Conservation (phyloP, 2,888 invertebrate species). For the Galerucella pusilla region DNA sequence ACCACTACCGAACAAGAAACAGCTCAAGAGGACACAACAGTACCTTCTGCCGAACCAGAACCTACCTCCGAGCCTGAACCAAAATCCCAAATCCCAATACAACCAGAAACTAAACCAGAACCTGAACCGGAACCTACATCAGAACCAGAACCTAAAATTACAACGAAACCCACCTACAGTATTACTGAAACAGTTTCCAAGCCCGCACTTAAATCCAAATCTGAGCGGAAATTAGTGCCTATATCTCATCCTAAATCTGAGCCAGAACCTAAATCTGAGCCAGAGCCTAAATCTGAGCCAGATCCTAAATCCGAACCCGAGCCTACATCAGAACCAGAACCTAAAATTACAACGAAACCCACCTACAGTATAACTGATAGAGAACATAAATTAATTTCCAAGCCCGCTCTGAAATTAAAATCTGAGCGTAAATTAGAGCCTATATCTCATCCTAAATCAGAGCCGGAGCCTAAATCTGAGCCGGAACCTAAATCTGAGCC, state of each 20-base stretch:
- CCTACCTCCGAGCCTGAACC: constrained; percentile 64
- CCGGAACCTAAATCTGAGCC: constrained; percentile 57
- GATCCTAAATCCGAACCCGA: constrained; percentile 58
- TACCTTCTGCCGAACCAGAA: constrained; percentile 64
- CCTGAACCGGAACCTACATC: constrained; percentile 61
- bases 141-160: constrained; percentile 64
- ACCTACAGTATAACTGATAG: neutral
- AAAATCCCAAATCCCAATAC: constrained; percentile 51
- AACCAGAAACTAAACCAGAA: constrained; percentile 56
- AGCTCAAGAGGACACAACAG: constrained; percentile 61
- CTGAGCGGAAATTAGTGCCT: constrained; percentile 65
- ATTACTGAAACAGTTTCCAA: constrained; percentile 45
- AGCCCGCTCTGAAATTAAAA: constrained; percentile 62
- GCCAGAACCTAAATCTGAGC: constrained; percentile 55
- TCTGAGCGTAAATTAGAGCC: constrained; percentile 65
- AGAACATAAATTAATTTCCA: constrained; percentile 40
- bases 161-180: constrained; percentile 55
- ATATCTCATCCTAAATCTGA: constrained; percentile 62
- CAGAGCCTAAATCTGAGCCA: constrained; percentile 58
- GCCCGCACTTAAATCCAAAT: constrained; percentile 62
- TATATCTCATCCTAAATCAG: constrained; percentile 63
- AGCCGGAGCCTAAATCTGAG: constrained; percentile 58
- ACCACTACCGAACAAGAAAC: constrained; percentile 60
- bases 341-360: constrained; percentile 64
- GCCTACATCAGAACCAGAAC: constrained; percentile 61